phyloP scores from a whole-genome alignment of 2,888 invertebrate species.

The Nomada flava region DNA sequence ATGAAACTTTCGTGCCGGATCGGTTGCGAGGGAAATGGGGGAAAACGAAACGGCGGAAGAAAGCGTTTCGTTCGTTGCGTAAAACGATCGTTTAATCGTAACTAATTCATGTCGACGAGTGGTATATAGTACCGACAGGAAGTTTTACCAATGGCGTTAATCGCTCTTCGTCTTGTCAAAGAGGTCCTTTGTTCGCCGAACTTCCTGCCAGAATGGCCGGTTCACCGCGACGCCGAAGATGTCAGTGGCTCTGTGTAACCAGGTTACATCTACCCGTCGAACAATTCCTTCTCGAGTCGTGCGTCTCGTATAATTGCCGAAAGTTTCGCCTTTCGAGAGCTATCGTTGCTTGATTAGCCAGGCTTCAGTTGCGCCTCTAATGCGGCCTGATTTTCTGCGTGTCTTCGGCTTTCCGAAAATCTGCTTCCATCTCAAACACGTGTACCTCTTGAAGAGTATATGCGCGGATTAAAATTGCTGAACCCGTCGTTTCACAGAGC shows the following conservation, averaged over 20 bases:
- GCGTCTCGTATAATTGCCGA: constrained; percentile 46
- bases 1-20: constrained; percentile 41
- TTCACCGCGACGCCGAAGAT: constrained; percentile 41
- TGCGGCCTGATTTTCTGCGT: neutral
- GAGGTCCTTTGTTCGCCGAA: constrained; percentile 52
- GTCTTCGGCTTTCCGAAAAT: neutral
- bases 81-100: neutral
- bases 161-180: constrained; percentile 45
- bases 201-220: constrained; percentile 57
- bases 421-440: neutral
- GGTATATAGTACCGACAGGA: constrained; percentile 4
- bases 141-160: constrained; percentile 22
- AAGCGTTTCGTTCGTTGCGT: too few species aligned
- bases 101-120: constrained; percentile 6
- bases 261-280: constrained; percentile 53
- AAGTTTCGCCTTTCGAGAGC: constrained; percentile 55
- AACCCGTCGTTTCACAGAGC: neutral
- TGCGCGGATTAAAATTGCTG: neutral
- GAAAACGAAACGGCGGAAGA: too few species aligned
- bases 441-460: neutral
- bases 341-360: constrained; percentile 60
- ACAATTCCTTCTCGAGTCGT: constrained; percentile 56
- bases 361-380: neutral
- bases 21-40: neutral
- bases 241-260: constrained; percentile 42